phyloP scores from a whole-genome alignment of 2,797 vertebrate genomes.

The Poecilia wingei region DNA sequence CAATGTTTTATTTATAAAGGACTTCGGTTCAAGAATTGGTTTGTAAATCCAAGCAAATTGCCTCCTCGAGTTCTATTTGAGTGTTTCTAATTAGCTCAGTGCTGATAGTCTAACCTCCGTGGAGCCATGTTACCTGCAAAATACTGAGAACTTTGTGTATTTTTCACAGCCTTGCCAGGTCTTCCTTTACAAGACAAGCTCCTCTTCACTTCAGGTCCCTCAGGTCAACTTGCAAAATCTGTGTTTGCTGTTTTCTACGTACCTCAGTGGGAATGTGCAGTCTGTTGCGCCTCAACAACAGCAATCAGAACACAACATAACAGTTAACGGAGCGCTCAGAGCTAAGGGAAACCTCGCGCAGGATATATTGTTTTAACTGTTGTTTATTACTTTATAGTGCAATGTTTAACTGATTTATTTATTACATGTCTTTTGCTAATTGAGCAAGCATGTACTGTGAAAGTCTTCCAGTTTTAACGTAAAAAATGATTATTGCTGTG shows the following conservation, averaged over 20 bases:
- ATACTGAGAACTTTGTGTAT: slow-evolving; percentile 36
- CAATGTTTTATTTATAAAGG: slow-evolving; percentile 41
- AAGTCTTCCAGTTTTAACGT: slow-evolving; percentile 81
- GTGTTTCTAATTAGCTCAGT: slow-evolving; percentile 48
- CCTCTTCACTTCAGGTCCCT: slow-evolving; percentile 64
- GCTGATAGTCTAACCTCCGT: slow-evolving; percentile 35
- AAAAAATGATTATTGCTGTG: slow-evolving; percentile 62
- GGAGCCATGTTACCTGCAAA: slow-evolving; percentile 55
- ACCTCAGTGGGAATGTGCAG: slow-evolving; percentile 70
- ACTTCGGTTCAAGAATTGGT: slow-evolving; percentile 54
- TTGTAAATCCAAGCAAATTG: slow-evolving; percentile 37
- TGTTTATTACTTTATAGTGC: slow-evolving; percentile 61
- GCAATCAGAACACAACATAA: slow-evolving; percentile 43
- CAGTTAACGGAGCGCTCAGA: slow-evolving; percentile 50
- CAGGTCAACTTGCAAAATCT: slow-evolving; percentile 75
- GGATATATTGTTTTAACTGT: slow-evolving; percentile 64
- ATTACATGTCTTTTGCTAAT: slow-evolving; percentile 70
- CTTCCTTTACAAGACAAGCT: slow-evolving; percentile 67
- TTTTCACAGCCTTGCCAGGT: slow-evolving; percentile 56
- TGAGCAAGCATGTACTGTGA: slow-evolving; percentile 78
- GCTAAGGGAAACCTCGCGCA: slow-evolving; percentile 56
- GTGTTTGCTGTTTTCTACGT: slow-evolving; percentile 70
- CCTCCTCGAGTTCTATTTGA: slow-evolving; percentile 34
- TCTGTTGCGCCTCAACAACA: slow-evolving; percentile 44
- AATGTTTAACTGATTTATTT: slow-evolving; percentile 69